Base-by-base conservation (phyloP, 92 coral and sea anemone species). In the Zoanthus gigantus region DNA sequence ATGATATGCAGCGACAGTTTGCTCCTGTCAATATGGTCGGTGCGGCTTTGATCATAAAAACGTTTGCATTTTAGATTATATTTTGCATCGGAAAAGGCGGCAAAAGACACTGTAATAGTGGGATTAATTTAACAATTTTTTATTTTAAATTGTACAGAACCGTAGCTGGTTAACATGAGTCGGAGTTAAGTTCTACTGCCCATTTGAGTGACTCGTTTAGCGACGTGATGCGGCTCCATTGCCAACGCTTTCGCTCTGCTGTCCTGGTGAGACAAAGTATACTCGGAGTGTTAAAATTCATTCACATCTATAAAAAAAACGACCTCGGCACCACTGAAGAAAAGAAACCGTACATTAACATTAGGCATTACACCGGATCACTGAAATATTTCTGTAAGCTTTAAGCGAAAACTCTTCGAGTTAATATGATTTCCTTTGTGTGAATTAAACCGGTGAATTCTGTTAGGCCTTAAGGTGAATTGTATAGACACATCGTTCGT, bases 41-140 rank as follows among this genome's bases (percentile, higher is more conserved):
- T 58, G 67, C 65, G 57, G 42, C 85, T 81, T 81, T 81, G 75
- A 81, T 81, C 53, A 81, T 29, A 28, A 58, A 42, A 65, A 67
- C 85, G 85, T 81, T 81, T 81, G 85, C 75, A 81, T 81, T 81
- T 81, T 81, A 81, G 63, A 81, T 81, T 81, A 81, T 81, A 37
- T 37, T 81, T 65, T 81, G 75, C 75, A 45, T 67, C 65, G 85
- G 56, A 81, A 81, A 44, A 45, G 85, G 75, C 84, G 84, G 85
- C 74, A 66, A 69, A 81, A 81, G 74, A 68, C 74, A 45, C 46
- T 58, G 61, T 67, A 66, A 66, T 66, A 66, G 61, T 30, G 85
- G 47, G 75, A 81, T 81, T 66, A 81, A 81, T 81, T 30, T 81
- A 28, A 44, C 74, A 12, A 53, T 23, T 29, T 52, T 81, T 65